phyloP scores from a whole-genome alignment of 2,797 vertebrate genomes.

The Orestias chungarensis region DNA sequence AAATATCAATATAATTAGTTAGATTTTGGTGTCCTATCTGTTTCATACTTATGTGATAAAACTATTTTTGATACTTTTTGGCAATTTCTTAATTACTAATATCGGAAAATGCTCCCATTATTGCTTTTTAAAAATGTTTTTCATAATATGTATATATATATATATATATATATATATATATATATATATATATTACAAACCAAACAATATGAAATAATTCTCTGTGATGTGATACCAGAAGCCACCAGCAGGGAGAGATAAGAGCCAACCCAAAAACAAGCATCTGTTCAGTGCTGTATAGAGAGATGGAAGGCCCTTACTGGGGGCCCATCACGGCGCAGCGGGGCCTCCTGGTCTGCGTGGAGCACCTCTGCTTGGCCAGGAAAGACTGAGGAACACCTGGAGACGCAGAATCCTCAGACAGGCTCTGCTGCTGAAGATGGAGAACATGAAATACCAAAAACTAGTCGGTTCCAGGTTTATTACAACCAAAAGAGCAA shows the following conservation, averaged over 20 bases:
- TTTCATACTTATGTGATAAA: no score
- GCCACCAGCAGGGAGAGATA: slow-evolving; percentile 65
- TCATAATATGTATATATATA: no score
- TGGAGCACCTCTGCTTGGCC: slow-evolving; percentile 84
- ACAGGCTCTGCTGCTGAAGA: slow-evolving; percentile 69
- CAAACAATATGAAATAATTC: not conserved
- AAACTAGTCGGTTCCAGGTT: not conserved
- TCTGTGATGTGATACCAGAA: slow-evolving; percentile 26
- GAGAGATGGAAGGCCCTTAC: slow-evolving; percentile 39
- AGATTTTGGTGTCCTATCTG: no score
- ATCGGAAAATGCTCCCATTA: no score
- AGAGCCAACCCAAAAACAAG: slow-evolving; percentile 39
- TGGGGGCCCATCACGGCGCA: slow-evolving; percentile 50
- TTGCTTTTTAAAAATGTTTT: no score
- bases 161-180: no score
- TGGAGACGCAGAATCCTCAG: slow-evolving; percentile 51
- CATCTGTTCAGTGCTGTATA: not conserved
- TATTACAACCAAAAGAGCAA: not conserved
- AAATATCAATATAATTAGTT: no score
- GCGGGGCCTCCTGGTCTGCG: slow-evolving; percentile 66
- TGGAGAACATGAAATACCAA: not conserved
- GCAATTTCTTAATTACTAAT: no score
- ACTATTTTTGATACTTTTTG: no score
- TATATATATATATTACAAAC: no score
- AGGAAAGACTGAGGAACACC: slow-evolving; percentile 84